Evolutionary conservation across 2,888 invertebrate genomes (phyloP), one percentile per base, ranked within the genome.

Genomic region (Dasysyrphus albostriatus): DNA sequence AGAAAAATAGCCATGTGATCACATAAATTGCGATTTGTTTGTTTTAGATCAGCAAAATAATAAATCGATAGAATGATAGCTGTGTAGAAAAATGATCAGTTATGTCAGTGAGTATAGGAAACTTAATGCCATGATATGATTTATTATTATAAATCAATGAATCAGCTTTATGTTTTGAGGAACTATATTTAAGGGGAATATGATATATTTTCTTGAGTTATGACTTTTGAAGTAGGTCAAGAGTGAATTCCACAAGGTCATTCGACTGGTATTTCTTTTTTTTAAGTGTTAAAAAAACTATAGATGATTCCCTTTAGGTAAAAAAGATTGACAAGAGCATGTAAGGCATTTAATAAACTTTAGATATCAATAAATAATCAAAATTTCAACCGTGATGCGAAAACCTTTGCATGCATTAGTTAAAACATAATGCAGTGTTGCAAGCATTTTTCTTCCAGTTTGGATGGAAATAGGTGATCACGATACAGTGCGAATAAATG

Each of bases 21-120:
- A 65, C 39, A 54, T 42, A 58, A 58, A 37, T 58, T 58, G 3
- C 58, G 8, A 37, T 34, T 58, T 58, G 32, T 58, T 58, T 58
- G 16, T n/a, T 34, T 37, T 16, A 58, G 16, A 58, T 58, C 58
- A 58, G 34, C 34, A 34, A 58, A 58, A 58, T 37, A 37, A 37
- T 10, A 54, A 54, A 54, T 32, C 12, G 12, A 58, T 58, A 58
- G 34, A 58, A 58, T 9, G 34, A 56, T 56, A 32, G 0, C 3
- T 54, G 9, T 2, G 3, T 2, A 1, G 56, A 37, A 58, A 34
- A 58, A 9, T 58, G 34, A 58, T 34, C 10, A 58, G 16, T 58
- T 58, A 58, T 58, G 16, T 58, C 58, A 58, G 10, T 58, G 58
- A 42, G 42, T 61, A 24, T 24, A 24, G 42, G 61, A 61, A 61